Base-by-base conservation (phyloP, 2,113 vertebrate genomes). In the Leuciscus idus region DNA sequence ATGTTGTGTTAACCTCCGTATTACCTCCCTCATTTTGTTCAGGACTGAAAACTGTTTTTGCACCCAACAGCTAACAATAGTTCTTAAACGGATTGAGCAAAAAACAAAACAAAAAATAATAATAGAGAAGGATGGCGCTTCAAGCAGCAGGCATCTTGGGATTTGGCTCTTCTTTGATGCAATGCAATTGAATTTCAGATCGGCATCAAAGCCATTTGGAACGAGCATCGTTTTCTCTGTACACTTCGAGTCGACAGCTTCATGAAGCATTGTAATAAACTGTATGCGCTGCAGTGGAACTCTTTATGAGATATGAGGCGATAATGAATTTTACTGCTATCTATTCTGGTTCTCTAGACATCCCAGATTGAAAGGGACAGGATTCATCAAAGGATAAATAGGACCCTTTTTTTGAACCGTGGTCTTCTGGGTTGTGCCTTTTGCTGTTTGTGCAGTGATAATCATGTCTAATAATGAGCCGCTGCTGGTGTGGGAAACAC, bases 401-500 rank as follows among this genome's bases (percentile, higher is more conserved):
- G 33, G 39, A 66, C 17, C 8, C 17, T 33, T 46, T 39, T 84
- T 55, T 23, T 9, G 11, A 64, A 61, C 33, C 2, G 6, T 76
- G 36, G 12, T 55, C 26, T 68, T 83, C 70, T 75, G 61, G 50
- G 82, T 66, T 46, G 52, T 68, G 50, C 39, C 74, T 76, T 61
- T 57, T 85, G 68, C 83, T 79, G 10, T 72, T 64, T 80, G 52
- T 84, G 62, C 85, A 86, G 85, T 85, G 59, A 74, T 78, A 84
- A 78, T 81, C 86, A 75, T 78, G 80, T 89, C 70, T 89, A 88
- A 87, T 88, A 79, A 73, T 43, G 61, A 17, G 59, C 26, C 33
- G 81, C 43, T 88, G 39, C 39, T 39, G 90, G 88, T 89, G 91
- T 78, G 81, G 87, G 86, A 86, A 89, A 89, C 90, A 84, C 88